Base-by-base conservation (phyloP, 2,113 vertebrate genomes). In the Clarias gariepinus region DNA sequence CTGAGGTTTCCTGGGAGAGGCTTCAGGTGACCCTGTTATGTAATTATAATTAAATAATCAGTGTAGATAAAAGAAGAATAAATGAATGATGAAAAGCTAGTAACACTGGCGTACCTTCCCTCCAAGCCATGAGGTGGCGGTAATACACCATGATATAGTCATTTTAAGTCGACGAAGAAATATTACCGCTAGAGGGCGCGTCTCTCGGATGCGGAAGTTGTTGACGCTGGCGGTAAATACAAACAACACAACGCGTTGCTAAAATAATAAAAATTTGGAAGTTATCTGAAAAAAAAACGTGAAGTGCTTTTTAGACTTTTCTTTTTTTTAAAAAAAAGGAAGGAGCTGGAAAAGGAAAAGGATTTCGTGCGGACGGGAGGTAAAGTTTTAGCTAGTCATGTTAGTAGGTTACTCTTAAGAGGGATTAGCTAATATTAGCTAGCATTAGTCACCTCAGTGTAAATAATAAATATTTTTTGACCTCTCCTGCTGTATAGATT, bases 211-310 rank as follows among this genome's bases (percentile, higher is more conserved):
- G 28, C 18, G 18, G 77, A 58, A 79, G 77, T 33, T 78, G 52
- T 30, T 79, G 5, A 3, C 33, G 11, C 28, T 25, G 85, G 85
- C 79, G 85, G 85, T 86, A 82, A 86, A 82, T 63, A 82, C 86
- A n/a, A 83, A 77, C 52, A 58, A 28, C 23, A 28, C 36, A 33
- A 16, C 9, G 28, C 25, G 6, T 23, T 25, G 57, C 10, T 61
- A 8, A 69, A 41, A 3, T 9, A 28, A 47, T 57, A 66, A 4
- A 18, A 28, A 55, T 1, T 53, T n/a, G 61, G 79, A 58, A 19
- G 77, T 52, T 58, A 13, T n/a, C 3, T 76, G n/a, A n/a, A 28
- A 78, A 55, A 6, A 55, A 2, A n/a, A 0, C 25, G 41, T 25
- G 21, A 76, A 25, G 5, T 0, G 7, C 7, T 74, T 74, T 25